Percentiles rank a stretch among this genome's conserved stretches.
Conservation (phyloP, 2,888 invertebrate species). For the Timema cristinae region DNA sequence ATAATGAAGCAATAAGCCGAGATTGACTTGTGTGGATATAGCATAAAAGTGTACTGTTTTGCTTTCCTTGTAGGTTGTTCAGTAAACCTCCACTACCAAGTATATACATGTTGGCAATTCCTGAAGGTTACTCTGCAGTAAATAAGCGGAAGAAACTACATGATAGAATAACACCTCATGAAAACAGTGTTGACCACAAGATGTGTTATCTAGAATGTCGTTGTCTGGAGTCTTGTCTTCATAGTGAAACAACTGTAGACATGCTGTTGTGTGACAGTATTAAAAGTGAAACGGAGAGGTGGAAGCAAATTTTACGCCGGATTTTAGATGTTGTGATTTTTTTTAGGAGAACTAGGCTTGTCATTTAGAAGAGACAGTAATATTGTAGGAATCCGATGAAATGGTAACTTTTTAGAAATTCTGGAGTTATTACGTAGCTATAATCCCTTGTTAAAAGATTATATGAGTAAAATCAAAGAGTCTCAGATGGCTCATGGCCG, state of each 20-base stretch:
- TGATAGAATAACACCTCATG: background rate
- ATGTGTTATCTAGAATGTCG: too few relatives aligned
- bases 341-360: background rate
- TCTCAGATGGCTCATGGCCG: too few relatives aligned
- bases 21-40: too few relatives aligned
- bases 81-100: too few relatives aligned
- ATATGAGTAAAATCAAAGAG: too few relatives aligned
- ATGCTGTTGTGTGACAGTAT: background rate
- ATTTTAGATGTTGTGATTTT: background rate
- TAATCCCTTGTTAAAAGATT: background rate
- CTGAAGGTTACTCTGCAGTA: too few relatives aligned
- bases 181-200: background rate
- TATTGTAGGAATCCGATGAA: too few relatives aligned
- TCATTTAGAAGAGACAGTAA: background rate
- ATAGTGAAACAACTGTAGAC: background rate
- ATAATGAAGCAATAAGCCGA: too few relatives aligned
- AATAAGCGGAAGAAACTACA: background rate
- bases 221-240: background rate
- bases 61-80: too few relatives aligned
- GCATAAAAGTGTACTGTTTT: too few relatives aligned
- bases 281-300: background rate
- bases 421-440: background rate
- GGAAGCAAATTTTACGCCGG: background rate
- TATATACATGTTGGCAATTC: too few relatives aligned
- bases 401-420: constrained; percentile 1